Conservation (phyloP, 2,888 invertebrate species). For the Pegoplata infirma region DNA sequence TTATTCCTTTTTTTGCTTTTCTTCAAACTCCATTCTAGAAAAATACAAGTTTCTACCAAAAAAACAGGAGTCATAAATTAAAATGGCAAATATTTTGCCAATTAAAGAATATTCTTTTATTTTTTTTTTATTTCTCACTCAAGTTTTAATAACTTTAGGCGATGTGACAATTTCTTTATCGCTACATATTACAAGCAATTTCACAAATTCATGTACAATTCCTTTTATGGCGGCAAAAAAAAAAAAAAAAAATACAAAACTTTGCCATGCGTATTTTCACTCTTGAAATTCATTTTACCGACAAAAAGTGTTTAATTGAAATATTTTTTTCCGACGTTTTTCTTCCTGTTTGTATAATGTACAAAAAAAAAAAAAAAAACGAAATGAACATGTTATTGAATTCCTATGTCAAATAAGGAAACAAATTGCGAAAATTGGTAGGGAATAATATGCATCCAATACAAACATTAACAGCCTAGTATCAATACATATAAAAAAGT, state of each 20-base stretch:
- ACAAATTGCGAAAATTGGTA: not conserved
- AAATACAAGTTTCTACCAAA: not conserved
- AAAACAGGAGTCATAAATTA: conserved; percentile 35
- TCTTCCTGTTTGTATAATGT: conserved; percentile 28
- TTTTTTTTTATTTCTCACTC: not conserved
- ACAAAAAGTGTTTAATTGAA: conserved; percentile 43
- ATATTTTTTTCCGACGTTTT: not conserved
- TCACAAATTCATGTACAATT: conserved; percentile 13
- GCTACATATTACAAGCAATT: conserved; percentile 26
- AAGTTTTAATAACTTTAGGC: conserved; percentile 18
- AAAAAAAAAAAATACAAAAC: not conserved
- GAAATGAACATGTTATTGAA: conserved; percentile 28
- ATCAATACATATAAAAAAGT: too few species aligned
- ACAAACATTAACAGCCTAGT: not conserved
- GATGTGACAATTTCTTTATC: conserved; percentile 48
- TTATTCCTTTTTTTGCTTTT: conserved; percentile 25
- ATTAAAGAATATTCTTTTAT: conserved; percentile 23
- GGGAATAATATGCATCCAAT: conserved; percentile 4
- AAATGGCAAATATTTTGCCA: conserved; percentile 49
- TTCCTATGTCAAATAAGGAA: conserved; percentile 8
- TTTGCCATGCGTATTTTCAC: conserved; percentile 8
- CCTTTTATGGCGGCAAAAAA: not conserved
- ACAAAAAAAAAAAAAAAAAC: not conserved
- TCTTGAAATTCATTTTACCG: conserved; percentile 12
- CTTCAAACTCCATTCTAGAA: not conserved